Conservation (phyloP, 2,797 vertebrate species). For the Lagodon rhomboides region DNA sequence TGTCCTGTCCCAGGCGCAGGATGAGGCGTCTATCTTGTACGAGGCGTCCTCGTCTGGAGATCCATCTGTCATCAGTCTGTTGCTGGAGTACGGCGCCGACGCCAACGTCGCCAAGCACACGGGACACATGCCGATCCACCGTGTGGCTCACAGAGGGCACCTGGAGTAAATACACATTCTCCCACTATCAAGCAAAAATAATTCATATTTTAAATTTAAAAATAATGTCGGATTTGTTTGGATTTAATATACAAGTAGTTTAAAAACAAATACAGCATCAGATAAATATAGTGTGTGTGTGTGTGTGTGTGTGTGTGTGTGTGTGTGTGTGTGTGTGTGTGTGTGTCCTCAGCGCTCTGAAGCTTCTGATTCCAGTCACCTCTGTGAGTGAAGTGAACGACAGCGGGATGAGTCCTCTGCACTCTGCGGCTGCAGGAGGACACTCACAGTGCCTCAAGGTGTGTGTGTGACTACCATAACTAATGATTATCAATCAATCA, state of each 20-base stretch:
- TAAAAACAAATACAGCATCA: background rate
- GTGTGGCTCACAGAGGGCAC: conserved; percentile 92
- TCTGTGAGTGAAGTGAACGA: conserved; percentile 84
- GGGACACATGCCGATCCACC: conserved; percentile 94
- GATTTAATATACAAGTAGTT: background rate
- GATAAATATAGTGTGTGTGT: conserved; percentile 8
- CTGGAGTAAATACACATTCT: conserved; percentile 80
- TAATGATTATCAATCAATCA: too few species aligned
- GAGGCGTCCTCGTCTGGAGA: conserved; percentile 91
- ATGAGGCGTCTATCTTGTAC: conserved; percentile 92
- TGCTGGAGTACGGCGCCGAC: conserved; percentile 88
- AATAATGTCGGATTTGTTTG: background rate
- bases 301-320: conserved; percentile 17
- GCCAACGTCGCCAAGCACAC: conserved; percentile 90
- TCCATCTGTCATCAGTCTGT: conserved; percentile 87
- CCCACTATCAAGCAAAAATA: background rate
- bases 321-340: conserved; percentile 16
- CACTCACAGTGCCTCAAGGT: conserved; percentile 91
- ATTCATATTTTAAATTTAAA: background rate
- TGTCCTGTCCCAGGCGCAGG: conserved; percentile 91
- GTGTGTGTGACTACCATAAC: background rate
- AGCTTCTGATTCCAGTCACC: conserved; percentile 90
- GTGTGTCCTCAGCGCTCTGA: conserved; percentile 84
- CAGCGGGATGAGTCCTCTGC: conserved; percentile 96
- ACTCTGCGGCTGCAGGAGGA: conserved; percentile 94